Conservation (phyloP, 2,797 vertebrate genomes). For the Sebastes diploproa region DNA sequence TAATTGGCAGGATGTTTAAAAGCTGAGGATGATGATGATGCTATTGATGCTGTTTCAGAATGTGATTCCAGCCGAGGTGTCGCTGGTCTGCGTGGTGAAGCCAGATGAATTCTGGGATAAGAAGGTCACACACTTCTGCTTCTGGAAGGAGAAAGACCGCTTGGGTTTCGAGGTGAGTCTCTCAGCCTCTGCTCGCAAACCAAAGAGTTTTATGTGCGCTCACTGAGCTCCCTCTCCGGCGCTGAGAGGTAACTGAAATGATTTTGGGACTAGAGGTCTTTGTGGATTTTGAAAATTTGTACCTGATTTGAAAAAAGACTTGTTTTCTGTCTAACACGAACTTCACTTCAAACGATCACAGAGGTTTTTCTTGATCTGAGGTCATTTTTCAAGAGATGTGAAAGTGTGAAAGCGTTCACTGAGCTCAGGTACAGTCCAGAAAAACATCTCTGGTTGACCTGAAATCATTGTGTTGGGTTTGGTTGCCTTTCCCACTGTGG, state of each 20-base stretch:
- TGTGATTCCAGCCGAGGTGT: conserved; percentile 98
- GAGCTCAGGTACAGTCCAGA: background rate
- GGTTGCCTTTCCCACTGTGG: background rate
- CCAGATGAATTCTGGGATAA: conserved; percentile 99
- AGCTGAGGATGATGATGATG: background rate
- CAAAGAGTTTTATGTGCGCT: background rate
- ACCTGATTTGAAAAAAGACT: background rate
- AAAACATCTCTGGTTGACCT: background rate
- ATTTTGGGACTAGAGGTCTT: background rate
- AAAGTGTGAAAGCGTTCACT: background rate
- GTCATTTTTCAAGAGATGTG: background rate
- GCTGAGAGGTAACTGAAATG: background rate
- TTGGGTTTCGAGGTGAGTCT: conserved; percentile 95
- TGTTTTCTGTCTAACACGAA: background rate
- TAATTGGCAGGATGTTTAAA: background rate
- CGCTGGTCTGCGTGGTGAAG: conserved; percentile 98
- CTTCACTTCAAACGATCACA: background rate
- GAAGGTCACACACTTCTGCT: conserved; percentile 99
- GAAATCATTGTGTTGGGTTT: background rate
- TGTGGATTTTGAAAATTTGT: background rate
- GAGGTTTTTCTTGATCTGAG: background rate
- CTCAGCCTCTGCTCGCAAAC: background rate
- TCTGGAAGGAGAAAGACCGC: conserved; percentile 99
- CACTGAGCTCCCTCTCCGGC: background rate
- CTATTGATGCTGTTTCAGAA: conserved; percentile 81